Percentiles rank a stretch among this genome's conserved stretches.
Conservation (phyloP, 2,888 invertebrate species). For the Actias luna region DNA sequence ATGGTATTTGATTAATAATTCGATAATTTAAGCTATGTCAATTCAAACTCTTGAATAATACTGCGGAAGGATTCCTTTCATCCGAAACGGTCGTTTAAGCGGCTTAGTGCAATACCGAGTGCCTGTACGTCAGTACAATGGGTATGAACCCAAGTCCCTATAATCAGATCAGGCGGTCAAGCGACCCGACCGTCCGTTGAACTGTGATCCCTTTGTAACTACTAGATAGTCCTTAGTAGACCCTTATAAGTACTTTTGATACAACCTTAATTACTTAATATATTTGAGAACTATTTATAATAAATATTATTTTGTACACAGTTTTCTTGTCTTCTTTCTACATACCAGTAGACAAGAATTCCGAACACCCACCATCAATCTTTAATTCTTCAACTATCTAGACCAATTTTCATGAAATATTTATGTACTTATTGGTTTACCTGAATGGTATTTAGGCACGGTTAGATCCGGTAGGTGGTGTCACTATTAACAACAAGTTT, state of each 20-base stretch:
- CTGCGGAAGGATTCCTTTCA: slow-evolving; percentile 14
- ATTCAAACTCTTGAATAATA: background rate
- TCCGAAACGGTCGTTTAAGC: slow-evolving; percentile 16
- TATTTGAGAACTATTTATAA: too few species aligned
- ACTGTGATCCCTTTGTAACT: slow-evolving; percentile 18
- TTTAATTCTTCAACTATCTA: too few species aligned
- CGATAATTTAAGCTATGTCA: background rate
- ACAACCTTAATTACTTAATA: slow-evolving; percentile 22
- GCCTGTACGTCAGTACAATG: slow-evolving; percentile 6
- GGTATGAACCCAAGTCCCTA: slow-evolving; percentile 8
- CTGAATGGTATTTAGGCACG: too few species aligned
- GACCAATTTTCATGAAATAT: too few species aligned
- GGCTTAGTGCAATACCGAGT: slow-evolving; percentile 13
- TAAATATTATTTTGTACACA: too few species aligned
- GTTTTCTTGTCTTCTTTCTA: too few species aligned
- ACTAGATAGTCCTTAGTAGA: slow-evolving; percentile 20
- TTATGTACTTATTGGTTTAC: too few species aligned
- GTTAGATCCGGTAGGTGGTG: too few species aligned
- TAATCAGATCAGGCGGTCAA: slow-evolving; percentile 36
- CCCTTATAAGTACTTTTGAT: slow-evolving; percentile 26
- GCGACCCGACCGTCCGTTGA: slow-evolving; percentile 25
- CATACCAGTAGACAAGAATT: too few species aligned
- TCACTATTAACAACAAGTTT: too few species aligned
- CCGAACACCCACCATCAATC: too few species aligned
- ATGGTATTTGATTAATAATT: background rate